Evolutionary conservation across 2,888 invertebrate species (phyloP).

Genomic region (Marasmarcha lunaedactyla): DNA sequence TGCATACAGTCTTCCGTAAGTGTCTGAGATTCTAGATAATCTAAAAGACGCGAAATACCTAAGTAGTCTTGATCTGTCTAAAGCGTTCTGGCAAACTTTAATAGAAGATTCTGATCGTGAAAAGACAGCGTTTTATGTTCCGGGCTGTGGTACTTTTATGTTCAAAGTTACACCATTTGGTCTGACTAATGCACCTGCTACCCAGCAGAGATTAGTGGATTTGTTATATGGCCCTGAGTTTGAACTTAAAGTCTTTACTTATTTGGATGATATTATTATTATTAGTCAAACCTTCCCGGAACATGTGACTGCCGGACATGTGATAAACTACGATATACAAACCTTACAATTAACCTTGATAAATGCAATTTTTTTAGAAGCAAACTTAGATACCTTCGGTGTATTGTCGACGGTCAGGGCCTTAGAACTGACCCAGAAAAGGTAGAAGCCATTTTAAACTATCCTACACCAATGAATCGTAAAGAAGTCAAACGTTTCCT

Average conservation of each 20-base stretch:
- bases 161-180: slow-evolving; percentile 13
- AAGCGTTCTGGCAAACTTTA: slow-evolving; percentile 5
- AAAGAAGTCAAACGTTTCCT: slow-evolving; percentile 19
- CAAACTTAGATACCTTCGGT: slow-evolving; percentile 6
- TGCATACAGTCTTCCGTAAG: slow-evolving; percentile 14
- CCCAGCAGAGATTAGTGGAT: background rate
- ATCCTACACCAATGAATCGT: slow-evolving; percentile 14
- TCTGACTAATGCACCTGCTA: slow-evolving; percentile 13
- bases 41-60: slow-evolving; percentile 12
- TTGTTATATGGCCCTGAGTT: background rate
- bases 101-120: slow-evolving; percentile 11
- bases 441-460: slow-evolving; percentile 15
- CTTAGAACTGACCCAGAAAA: slow-evolving; percentile 18
- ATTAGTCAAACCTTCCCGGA: background rate
- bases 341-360: slow-evolving; percentile 14
- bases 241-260: background rate
- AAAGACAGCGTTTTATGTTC: slow-evolving; percentile 17
- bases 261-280: background rate
- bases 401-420: slow-evolving; percentile 17
- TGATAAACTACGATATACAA: slow-evolving; percentile 8
- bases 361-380: slow-evolving; percentile 14
- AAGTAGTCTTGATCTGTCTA: background rate
- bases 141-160: slow-evolving; percentile 10
- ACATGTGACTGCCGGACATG: background rate
- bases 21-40: slow-evolving; percentile 16